Evolutionary conservation across 2,888 invertebrate genomes (phyloP).

Genomic region (Acleris literana): DNA sequence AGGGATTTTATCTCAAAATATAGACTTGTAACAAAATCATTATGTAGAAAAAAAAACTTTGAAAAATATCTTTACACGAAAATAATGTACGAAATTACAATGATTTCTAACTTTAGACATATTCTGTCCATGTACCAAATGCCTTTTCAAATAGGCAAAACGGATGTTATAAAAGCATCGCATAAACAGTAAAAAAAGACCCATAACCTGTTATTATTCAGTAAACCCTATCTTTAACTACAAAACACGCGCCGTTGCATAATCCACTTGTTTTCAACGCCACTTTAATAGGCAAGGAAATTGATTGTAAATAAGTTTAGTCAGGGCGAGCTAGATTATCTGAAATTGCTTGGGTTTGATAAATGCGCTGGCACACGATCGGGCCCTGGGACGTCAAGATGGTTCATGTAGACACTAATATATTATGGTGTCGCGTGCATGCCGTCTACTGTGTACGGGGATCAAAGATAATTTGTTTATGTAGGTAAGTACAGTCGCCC

Average conservation of each 20-base stretch:
- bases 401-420: conserved; percentile 29
- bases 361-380: conserved; percentile 34
- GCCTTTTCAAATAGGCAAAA: too few species aligned
- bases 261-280: conserved; percentile 42
- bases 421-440: conserved; percentile 25
- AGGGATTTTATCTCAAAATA: too few species aligned
- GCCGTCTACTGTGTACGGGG: neutral
- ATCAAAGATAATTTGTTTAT: neutral
- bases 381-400: conserved; percentile 24
- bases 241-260: conserved; percentile 36
- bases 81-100: too few species aligned
- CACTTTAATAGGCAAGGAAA: conserved; percentile 53
- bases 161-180: too few species aligned
- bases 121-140: too few species aligned
- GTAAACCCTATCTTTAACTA: conserved; percentile 7
- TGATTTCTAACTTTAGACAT: too few species aligned
- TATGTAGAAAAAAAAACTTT: too few species aligned
- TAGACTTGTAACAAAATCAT: too few species aligned
- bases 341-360: conserved; percentile 50
- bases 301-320: conserved; percentile 60
- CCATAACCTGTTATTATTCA: neutral
- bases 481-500: too few species aligned
- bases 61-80: too few species aligned
- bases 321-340: conserved; percentile 52
- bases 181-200: too few species aligned